Conservation (phyloP, 2,113 vertebrate genomes). For the Papio anubis region DNA sequence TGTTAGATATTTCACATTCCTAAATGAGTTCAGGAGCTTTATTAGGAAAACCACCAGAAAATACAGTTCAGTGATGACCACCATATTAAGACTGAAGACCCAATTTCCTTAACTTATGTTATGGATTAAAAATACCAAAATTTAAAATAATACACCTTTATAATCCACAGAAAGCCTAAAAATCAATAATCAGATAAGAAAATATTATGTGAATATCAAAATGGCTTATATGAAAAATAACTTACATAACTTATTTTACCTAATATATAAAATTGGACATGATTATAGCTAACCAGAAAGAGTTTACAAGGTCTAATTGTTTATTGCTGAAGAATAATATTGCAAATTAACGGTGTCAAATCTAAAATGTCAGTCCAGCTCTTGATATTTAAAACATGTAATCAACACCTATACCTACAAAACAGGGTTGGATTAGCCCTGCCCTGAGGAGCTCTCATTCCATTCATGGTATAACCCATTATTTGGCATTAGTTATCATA, state of each 20-base stretch:
- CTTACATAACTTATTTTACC: not conserved
- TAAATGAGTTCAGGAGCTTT: not conserved
- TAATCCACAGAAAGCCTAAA: constrained; percentile 30
- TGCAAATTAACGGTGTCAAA: not conserved
- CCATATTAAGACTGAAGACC: not conserved
- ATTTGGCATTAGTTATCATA: not conserved
- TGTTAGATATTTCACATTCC: not conserved
- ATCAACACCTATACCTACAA: not conserved
- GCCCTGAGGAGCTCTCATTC: not conserved
- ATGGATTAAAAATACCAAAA: not conserved
- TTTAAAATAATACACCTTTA: constrained; percentile 21
- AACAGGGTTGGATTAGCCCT: not conserved
- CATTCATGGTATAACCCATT: not conserved
- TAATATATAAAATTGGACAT: not conserved
- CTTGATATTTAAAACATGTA: not conserved
- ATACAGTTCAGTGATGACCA: not conserved
- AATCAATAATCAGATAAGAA: constrained; percentile 20
- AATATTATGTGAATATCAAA: not conserved
- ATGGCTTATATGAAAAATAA: not conserved
- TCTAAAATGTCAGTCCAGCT: not conserved
- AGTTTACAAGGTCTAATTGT: not conserved
- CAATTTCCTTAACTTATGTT: constrained; percentile 8
- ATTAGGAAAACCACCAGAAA: not conserved
- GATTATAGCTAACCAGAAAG: not conserved
- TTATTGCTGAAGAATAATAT: not conserved